Base-by-base conservation (phyloP, 2,797 vertebrate species). In the Holocentrus rufus region DNA sequence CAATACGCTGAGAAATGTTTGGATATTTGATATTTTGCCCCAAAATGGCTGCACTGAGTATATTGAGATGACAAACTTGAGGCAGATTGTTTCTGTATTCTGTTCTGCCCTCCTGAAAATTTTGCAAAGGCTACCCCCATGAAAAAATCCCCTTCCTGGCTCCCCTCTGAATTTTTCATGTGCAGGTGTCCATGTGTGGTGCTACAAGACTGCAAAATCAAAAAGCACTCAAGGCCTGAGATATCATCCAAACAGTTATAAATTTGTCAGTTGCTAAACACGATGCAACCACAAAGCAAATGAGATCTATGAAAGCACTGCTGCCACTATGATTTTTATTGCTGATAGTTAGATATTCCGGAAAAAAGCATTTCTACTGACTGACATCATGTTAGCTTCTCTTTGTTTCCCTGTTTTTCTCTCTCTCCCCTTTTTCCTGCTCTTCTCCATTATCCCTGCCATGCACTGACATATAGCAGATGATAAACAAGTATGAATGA, bases 1-100 rank as follows among this genome's bases (percentile, higher is more conserved):
- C 53, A 79, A 82, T 77, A 74, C 31, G 65, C 59, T 64, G 62
- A n/a, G 69, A 76, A 75, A 74, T 56, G 65, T 83, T 77, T 65
- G 65, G 80, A 69, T 78, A 62, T 74, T 66, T 60, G 65, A 77
- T 55, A 55, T 76, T 74, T 77, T 69, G 39, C 23, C 69, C 64
- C 20, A 69, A 53, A 81, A 75, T 53, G 72, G 68, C 79, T 84
- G 69, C 66, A 55, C 14, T 10, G 31, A 44, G 10, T 69, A 39
- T 42, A 46, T 9, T 65, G 53, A 65, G 50, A 70, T 13, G 59
- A 71, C 39, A 72, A n/a, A 70, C 78, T 52, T 62, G 17, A 67
- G 54, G 69, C 39, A 34, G 44, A 56, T 53, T 11, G 25, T 25
- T 23, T 53, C 22, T 44, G 30, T 59, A 80, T 64, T 50, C 49